Evolutionary conservation across 2,797 vertebrate genomes (phyloP).

Genomic region (Orientallactaga sibirica): DNA sequence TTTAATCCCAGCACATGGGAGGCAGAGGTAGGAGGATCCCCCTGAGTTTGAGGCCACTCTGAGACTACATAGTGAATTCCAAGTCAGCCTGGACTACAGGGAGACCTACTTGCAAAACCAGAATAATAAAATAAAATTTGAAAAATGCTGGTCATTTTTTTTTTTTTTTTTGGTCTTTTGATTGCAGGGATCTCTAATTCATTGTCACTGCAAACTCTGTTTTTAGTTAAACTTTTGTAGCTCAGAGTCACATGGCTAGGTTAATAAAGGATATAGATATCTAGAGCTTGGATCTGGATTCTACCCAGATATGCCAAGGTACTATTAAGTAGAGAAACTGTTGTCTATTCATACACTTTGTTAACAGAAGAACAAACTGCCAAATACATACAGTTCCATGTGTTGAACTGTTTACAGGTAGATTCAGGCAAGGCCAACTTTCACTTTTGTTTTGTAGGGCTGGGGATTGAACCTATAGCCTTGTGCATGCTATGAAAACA

Average conservation of each 20-base stretch:
- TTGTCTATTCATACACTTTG: neutral
- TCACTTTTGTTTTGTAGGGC: neutral
- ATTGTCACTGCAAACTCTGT: neutral
- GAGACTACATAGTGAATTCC: too few relatives aligned
- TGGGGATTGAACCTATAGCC: too few relatives aligned
- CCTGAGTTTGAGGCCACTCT: too few relatives aligned
- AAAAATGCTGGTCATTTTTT: too few relatives aligned
- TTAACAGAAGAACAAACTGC: constrained; percentile 11
- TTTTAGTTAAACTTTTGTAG: constrained; percentile 60
- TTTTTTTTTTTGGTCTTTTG: neutral
- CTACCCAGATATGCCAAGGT: constrained; percentile 31
- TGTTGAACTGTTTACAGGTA: constrained; percentile 16
- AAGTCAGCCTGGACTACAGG: too few relatives aligned
- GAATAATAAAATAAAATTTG: too few relatives aligned
- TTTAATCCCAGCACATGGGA: too few relatives aligned
- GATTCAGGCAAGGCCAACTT: constrained; percentile 46
- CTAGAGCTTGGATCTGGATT: constrained; percentile 42
- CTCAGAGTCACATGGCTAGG: neutral
- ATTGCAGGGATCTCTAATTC: neutral
- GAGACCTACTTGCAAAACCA: too few relatives aligned
- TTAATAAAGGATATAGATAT: neutral
- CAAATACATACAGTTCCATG: constrained; percentile 15
- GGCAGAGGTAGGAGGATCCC: too few relatives aligned
- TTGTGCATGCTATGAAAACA: too few relatives aligned
- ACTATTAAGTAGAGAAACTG: neutral